A percentile compares a stretch with the other conserved stretches of the same genome.
Conservation (phyloP, 2,113 vertebrate genomes). For the Megaleporinus macrocephalus region DNA sequence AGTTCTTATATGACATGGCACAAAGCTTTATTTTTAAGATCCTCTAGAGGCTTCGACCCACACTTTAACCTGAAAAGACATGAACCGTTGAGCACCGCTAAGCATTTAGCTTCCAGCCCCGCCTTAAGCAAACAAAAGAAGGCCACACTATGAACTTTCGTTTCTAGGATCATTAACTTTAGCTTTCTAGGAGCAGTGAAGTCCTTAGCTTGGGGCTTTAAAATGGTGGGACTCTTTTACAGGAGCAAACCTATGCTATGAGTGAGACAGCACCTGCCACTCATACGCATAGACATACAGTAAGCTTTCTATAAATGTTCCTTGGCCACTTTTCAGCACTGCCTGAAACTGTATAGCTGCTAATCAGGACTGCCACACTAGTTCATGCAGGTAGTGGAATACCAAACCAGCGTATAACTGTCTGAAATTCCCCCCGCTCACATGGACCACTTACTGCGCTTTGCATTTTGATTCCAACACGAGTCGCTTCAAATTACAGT, state of each 20-base stretch:
- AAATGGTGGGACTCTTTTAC: no score
- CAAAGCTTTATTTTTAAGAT: no score
- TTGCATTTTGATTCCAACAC: neutral
- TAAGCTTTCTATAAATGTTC: constrained; percentile 6
- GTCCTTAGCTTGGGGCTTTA: neutral
- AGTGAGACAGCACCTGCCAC: constrained; percentile 41
- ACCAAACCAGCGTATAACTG: neutral
- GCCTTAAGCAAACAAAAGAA: constrained; percentile 39
- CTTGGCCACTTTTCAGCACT: neutral
- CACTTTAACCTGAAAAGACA: neutral
- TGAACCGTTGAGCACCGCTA: neutral
- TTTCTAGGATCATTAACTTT: neutral
- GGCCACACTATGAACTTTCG: neutral
- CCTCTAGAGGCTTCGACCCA: neutral
- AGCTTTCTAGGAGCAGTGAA: neutral
- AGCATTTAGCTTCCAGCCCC: constrained; percentile 2
- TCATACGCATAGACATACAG: neutral
- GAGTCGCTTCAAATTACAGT: neutral
- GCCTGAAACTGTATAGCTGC: constrained; percentile 37
- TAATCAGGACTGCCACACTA: constrained; percentile 15
- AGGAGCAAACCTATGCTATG: neutral
- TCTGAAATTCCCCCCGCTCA: neutral
- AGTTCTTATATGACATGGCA: no score
- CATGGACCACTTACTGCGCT: neutral
- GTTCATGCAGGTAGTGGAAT: neutral